Conservation (phyloP, 2,113 vertebrate genomes). For the Bos indicus region DNA sequence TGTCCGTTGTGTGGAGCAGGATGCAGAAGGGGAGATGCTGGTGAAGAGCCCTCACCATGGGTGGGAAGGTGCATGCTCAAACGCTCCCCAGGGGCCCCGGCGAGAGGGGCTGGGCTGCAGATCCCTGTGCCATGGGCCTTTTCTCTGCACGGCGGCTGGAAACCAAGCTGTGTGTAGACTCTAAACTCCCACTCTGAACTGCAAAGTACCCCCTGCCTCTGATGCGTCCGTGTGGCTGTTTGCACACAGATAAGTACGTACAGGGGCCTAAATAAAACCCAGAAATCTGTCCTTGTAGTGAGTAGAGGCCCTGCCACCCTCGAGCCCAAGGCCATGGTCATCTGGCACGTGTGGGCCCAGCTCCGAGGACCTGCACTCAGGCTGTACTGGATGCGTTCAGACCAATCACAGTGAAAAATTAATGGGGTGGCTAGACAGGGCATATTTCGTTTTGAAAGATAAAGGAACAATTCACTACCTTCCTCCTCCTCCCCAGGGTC, state of each 20-base stretch:
- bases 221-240: conserved; percentile 48
- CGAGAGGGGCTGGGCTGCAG: not conserved
- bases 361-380: not conserved
- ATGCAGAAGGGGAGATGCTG: not conserved
- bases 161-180: not conserved
- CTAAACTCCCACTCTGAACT: not conserved
- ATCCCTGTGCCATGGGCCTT: not conserved
- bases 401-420: not conserved
- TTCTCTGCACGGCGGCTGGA: not conserved
- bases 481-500: not conserved
- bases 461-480: not conserved
- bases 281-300: conserved; percentile 38
- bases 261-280: conserved; percentile 38
- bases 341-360: rapidly evolving
- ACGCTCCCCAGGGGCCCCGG: not conserved
- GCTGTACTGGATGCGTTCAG: not conserved
- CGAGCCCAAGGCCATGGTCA: not conserved
- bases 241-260: conserved; percentile 51
- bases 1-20: not conserved
- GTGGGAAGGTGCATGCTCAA: not conserved
- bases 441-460: not conserved
- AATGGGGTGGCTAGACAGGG: not conserved
- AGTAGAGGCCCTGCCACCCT: not conserved
- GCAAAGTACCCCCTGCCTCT: conserved; percentile 8
- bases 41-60: not conserved